Conservation (phyloP, 53 echinoderm and acorn worm genomes). For the Patiria pectinifera region DNA sequence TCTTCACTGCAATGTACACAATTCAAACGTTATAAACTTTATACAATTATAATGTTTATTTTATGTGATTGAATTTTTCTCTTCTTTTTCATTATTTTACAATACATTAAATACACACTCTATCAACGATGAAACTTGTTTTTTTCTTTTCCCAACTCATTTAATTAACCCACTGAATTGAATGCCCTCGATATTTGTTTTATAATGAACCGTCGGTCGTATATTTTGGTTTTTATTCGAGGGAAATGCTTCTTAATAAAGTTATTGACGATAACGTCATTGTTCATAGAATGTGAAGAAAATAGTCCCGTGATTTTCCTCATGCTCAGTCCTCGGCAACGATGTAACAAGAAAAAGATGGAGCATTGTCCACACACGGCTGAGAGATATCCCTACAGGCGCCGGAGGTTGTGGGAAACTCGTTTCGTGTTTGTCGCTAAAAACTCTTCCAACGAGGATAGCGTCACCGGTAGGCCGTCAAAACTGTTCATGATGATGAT, state of each 20-base stretch:
- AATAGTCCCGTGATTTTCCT: neutral
- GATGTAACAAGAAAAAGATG: slow-evolving; percentile 63
- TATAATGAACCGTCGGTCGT: neutral
- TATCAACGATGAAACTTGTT: too few species aligned
- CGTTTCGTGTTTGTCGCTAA: neutral
- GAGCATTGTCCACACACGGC: too few species aligned
- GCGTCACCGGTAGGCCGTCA: slow-evolving; percentile 41
- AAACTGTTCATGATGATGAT: slow-evolving; percentile 5
- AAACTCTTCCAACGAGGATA: neutral
- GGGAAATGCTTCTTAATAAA: neutral
- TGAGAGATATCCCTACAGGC: slow-evolving; percentile 63
- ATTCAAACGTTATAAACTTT: too few species aligned
- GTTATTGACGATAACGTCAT: neutral
- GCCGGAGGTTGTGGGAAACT: neutral
- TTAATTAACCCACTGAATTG: too few species aligned
- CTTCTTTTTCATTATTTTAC: too few species aligned
- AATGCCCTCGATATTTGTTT: too few species aligned
- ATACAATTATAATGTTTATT: too few species aligned
- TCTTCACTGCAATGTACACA: too few species aligned
- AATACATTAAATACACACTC: too few species aligned
- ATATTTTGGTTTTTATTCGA: neutral
- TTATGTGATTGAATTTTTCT: too few species aligned
- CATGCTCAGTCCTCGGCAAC: slow-evolving; percentile 10
- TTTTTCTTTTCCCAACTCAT: too few species aligned
- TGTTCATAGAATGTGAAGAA: neutral